Percentiles rank a stretch among this genome's conserved stretches.
phyloP scores from a whole-genome alignment of 2,888 invertebrate genomes.

The Caenorhabditis sp. region DNA sequence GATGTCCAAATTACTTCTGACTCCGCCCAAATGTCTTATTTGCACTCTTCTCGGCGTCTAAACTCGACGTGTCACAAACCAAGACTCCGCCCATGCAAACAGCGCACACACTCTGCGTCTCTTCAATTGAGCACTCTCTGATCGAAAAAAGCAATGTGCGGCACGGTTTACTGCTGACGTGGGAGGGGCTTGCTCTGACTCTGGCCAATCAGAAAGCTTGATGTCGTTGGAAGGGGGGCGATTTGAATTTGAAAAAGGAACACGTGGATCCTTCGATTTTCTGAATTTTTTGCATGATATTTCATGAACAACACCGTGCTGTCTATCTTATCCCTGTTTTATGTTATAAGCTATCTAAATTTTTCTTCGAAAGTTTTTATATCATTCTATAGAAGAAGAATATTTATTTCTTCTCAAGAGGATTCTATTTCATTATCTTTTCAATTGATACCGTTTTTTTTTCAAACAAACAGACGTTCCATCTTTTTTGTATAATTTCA shows the following conservation, averaged over 20 bases:
- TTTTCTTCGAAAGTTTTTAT: too few relatives aligned
- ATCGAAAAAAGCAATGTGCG: conserved; percentile 31
- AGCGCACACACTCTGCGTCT: conserved; percentile 22
- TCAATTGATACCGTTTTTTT: not conserved
- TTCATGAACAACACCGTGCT: not conserved
- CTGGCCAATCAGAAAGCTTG: conserved; percentile 8
- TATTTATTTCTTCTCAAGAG: conserved; percentile 1
- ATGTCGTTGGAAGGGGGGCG: conserved; percentile 2
- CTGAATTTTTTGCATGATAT: not conserved
- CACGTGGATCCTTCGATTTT: conserved; percentile 23
- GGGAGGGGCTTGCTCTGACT: conserved; percentile 16
- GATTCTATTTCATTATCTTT: conserved; percentile 4
- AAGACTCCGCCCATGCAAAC: conserved; percentile 32
- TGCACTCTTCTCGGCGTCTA: not conserved
- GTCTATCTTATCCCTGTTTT: too few relatives aligned
- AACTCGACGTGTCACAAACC: conserved; percentile 27
- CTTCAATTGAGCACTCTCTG: conserved; percentile 5
- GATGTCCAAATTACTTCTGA: conserved; percentile 16
- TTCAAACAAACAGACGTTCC: not conserved
- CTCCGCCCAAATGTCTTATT: conserved; percentile 14
- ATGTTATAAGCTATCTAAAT: too few relatives aligned
- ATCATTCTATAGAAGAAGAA: not conserved
- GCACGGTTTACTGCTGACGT: conserved; percentile 19
- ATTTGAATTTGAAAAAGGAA: conserved; percentile 4
- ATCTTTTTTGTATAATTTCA: not conserved